These are phyloP conservation scores for Syngnathus acus DNA, from an alignment of 2,797 vertebrate genomes.

Conservation along the genomic window DNA sequence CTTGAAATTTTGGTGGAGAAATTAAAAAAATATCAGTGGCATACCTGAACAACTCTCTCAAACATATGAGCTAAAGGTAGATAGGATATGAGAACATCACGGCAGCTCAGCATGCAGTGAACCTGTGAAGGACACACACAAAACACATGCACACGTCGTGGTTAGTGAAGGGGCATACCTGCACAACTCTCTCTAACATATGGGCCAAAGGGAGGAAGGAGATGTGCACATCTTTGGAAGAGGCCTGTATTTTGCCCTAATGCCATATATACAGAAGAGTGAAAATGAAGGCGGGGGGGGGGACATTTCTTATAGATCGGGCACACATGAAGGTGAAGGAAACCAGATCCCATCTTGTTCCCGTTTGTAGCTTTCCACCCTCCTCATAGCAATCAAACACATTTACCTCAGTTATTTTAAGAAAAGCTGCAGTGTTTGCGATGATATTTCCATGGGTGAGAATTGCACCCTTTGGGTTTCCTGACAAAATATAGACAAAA, in stretches of 20 bases:
- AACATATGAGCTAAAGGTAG: conserved; percentile 79
- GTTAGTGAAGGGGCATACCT: conserved; percentile 67
- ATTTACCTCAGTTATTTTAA: conserved; percentile 88
- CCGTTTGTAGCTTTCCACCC: background rate
- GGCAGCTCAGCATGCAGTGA: conserved; percentile 55
- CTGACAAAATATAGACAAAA: conserved; percentile 54
- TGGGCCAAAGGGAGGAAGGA: conserved; percentile 95
- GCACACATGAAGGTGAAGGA: background rate
- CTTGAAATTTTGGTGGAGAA: background rate
- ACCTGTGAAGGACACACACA: conserved; percentile 59
- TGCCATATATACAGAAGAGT: conserved; percentile 12
- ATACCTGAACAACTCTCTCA: conserved; percentile 78
- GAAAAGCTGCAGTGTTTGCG: conserved; percentile 88
- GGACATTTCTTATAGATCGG: no score
- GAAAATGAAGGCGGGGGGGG: background rate
- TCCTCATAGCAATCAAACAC: background rate
- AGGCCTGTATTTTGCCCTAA: conserved; percentile 54
- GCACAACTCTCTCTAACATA: conserved; percentile 92
- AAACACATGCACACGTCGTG: conserved; percentile 44
- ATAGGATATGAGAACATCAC: conserved; percentile 73
- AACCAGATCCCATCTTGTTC: background rate
- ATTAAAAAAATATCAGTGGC: conserved; percentile 8
- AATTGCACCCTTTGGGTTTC: conserved; percentile 90
- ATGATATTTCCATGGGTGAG: conserved; percentile 88
- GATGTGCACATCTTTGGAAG: conserved; percentile 77